Evolutionary conservation across 2,113 vertebrate genomes (phyloP), one percentile per base, ranked within the genome.

Genomic region (Isichthys henryi): DNA sequence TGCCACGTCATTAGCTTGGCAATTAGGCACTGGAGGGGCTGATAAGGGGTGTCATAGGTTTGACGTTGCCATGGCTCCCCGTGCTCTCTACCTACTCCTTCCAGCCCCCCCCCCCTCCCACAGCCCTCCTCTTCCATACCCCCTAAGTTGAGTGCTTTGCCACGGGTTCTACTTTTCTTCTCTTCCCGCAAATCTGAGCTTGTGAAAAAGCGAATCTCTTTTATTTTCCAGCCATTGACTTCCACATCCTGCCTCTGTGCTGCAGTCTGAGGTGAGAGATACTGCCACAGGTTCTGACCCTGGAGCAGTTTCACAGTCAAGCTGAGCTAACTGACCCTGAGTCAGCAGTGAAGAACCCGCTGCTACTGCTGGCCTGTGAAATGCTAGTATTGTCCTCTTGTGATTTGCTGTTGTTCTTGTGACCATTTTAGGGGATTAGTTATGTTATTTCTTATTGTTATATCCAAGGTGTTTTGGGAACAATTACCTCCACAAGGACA

Each of bases 1-100:
- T 91, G 83, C 85, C 17, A 93, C 93, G 88, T 95, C 95, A 95
- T 96, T 96, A 96, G 94, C 91, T 93, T 93, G 95, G 95, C 95
- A 95, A 95, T 96, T 95, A 95, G 94, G 92, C 95, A 95, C 95
- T 94, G 94, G 93, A 94, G 94, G 91, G 88, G 91, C 91, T 91
- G 91, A 93, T 91, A 92, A 90, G 90, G 86, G 43, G 82, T 87
- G 84, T 90, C 77, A 70, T 80, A 88, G 90, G 88, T 89, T 70
- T 88, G 88, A 88, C 19, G 89, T 90, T 88, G 85, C 84, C 85
- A 86, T 90, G 52, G 31, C 56, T 53, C 74, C 74, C 84, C 27
- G 45, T 49, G 49, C 46, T 86, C 77, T 48, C 46, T 35, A 1
- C 27, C 9, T 9, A 45, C 3, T 2, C 5, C 46, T 53, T 31